Base-by-base conservation (phyloP, 2,113 vertebrate species). In the Heterotis niloticus region DNA sequence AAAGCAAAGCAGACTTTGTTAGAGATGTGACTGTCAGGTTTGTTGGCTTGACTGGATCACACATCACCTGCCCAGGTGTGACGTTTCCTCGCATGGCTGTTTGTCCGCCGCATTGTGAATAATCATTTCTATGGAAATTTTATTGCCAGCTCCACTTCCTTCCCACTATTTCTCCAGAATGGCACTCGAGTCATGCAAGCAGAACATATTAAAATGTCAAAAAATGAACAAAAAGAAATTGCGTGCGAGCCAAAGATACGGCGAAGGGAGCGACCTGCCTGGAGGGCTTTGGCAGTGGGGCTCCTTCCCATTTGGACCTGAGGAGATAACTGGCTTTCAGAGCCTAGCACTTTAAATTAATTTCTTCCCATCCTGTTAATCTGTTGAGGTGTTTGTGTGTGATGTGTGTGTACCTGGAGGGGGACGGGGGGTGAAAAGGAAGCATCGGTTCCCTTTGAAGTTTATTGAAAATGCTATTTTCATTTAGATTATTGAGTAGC, bases 211-310 rank as follows among this genome's bases (percentile, higher is more conserved):
- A 64, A 65, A 23, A 64, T n/a, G 75, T 24, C 18, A 74, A 34
- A 75, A 76, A 44, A 60, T 64, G n/a, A 18, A 52, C 34, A 24
- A 18, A 64, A 76, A 76, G 75, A 51, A 51, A 64, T 51, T 52
- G 26, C 17, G 11, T 64, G 60, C n/a, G 64, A 76, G 34, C 20
- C 60, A 64, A 64, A 64, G 24, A 76, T 75, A 75, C 52, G 28
- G 29, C 29, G 51, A 62, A 28, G 59, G 14, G 13, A 64, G 75
- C 29, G 28, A 4, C 57, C 29, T 44, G 75, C 23, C 60, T 12
- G 29, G 28, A 14, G 26, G 28, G 34, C 23, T 44, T 76, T 52
- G 75, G 28, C 75, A 51, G 75, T 34, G 60, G 44, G 60, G 44
- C 29, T 23, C 71, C 71, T 26, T 2, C n/a, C 29, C 14, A 20